Base-by-base conservation (phyloP, 37 sponge, comb jelly and placozoan genomes). In the Bolinopsis microptera region DNA sequence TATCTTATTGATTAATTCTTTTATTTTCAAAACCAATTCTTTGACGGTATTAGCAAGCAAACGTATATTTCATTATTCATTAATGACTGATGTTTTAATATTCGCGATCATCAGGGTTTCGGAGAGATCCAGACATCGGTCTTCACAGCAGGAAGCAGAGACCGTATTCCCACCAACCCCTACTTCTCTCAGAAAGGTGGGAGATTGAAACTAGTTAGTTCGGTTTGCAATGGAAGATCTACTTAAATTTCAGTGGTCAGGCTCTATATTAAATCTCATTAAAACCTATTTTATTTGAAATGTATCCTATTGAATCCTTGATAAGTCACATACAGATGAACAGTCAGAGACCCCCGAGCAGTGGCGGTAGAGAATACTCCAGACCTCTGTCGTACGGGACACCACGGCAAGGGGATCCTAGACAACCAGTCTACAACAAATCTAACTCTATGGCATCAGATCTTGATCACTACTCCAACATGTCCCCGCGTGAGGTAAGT, bases 121-220 rank as follows among this genome's bases (percentile, higher is more conserved):
- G 9, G 36, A 77, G 5, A 77, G 80, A 32, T 16, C 21, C 2
- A 77, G 80, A 35, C 27, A 9, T 36, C 3, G 33, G 0, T 77
- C 80, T 77, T 9, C 35, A 35, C 80, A 77, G 21, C 41, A 39
- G 26, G 90, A 41, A 38, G 35, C 90, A 26, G 90, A 86, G 24
- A 86, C 90, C 39, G 90, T 86, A 5, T 86, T 86, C 61, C 90
- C 90, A 8, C 90, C 90, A 3, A 86, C 90, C 26, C 75, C 75
- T 24, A 72, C 75, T 2, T 72, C 75, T 28, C 26, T 72, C 26
- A 8, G 75, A 30, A 72, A 72, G 75, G 75, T 72, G 18, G 26
- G 75, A 72, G 26, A 72, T 8, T 72, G 13, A 22, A 67, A 13
- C 13, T 67, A 67, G 68, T 67, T 67, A 67, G n/a, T n/a, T n/a